Conservation (phyloP, 92 coral and sea anemone genomes). For the Hydrozoanthus gracilis region DNA sequence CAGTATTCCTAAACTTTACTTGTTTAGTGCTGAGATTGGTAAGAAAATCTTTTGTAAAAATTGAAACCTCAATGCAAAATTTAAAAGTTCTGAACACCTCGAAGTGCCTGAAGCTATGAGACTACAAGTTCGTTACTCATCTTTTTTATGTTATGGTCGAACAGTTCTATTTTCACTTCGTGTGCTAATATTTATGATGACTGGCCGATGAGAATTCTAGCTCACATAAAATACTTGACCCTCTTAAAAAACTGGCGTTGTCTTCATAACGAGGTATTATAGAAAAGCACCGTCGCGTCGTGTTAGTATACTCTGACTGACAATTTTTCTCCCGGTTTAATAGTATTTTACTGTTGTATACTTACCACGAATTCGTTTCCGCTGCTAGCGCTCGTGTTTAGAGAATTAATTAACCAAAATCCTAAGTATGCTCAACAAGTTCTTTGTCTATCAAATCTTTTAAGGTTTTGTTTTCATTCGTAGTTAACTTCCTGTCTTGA, state of each 20-base stretch:
- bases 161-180: neutral
- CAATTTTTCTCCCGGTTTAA: neutral
- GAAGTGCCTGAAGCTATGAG: too few relatives aligned
- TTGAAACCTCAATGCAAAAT: too few relatives aligned
- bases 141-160: neutral
- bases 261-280: neutral
- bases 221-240: neutral
- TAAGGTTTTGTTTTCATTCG: neutral
- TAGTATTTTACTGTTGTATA: neutral
- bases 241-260: neutral
- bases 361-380: neutral
- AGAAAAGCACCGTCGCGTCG: neutral
- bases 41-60: too few relatives aligned
- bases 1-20: too few relatives aligned
- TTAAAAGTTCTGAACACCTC: too few relatives aligned
- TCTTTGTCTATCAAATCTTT: too few relatives aligned
- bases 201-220: neutral
- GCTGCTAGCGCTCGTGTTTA: neutral
- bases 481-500: neutral
- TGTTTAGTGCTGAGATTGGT: too few relatives aligned
- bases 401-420: too few relatives aligned
- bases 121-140: neutral
- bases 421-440: too few relatives aligned
- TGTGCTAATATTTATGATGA: neutral
- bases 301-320: neutral